Evolutionary conservation across 1,140 invertebrate species (phyloP).

Genomic region (Hycleus phaleratus): DNA sequence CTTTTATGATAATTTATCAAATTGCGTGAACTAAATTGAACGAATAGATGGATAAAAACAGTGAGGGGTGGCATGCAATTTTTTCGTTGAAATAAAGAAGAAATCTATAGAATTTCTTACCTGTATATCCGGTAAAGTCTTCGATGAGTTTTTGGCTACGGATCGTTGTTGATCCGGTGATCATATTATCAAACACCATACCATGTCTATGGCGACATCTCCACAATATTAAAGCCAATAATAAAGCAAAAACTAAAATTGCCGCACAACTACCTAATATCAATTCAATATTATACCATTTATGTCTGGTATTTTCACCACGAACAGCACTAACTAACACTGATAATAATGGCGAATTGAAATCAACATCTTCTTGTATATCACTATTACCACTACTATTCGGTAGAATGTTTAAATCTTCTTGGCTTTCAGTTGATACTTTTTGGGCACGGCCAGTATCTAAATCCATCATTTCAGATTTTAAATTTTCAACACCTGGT

Average conservation of each 20-base stretch:
- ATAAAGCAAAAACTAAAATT: conserved; percentile 47
- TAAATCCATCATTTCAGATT: conserved; percentile 54
- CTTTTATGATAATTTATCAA: neutral
- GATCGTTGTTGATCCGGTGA: conserved; percentile 48
- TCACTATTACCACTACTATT: conserved; percentile 24
- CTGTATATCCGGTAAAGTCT: conserved; percentile 43
- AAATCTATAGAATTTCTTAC: conserved; percentile 8
- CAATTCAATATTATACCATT: conserved; percentile 46
- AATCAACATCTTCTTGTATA: conserved; percentile 34
- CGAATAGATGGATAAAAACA: too few relatives aligned
- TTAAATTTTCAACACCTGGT: conserved; percentile 50
- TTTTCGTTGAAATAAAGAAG: neutral
- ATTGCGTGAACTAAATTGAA: neutral
- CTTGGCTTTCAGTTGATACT: conserved; percentile 52
- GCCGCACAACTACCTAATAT: conserved; percentile 48
- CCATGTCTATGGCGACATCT: conserved; percentile 46
- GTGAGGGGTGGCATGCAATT: too few relatives aligned
- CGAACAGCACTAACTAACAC: conserved; percentile 51
- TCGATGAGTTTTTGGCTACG: conserved; percentile 51
- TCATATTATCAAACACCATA: conserved; percentile 50
- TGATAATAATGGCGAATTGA: conserved; percentile 49
- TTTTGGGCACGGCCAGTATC: conserved; percentile 52
- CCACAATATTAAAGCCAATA: conserved; percentile 46
- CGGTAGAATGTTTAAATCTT: conserved; percentile 45
- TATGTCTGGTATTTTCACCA: conserved; percentile 45